phyloP scores from a whole-genome alignment of 2,113 vertebrate species.

The Chiloscyllium plagiosum region DNA sequence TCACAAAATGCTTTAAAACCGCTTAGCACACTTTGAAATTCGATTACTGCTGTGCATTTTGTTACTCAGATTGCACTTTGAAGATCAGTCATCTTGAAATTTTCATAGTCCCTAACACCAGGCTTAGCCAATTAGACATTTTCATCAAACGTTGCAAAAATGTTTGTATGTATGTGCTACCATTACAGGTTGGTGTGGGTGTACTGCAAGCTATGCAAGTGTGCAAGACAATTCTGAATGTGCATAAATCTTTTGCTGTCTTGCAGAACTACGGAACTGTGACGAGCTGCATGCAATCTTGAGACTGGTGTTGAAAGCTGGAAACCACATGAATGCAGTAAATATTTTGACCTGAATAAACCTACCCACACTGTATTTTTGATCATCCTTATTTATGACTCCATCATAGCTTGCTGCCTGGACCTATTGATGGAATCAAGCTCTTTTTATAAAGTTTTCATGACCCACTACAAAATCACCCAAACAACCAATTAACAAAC shows the following conservation, averaged over 20 bases:
- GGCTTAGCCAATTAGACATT: not conserved
- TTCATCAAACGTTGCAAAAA: not conserved
- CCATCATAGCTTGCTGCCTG: not conserved
- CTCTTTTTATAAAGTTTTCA: too few species aligned
- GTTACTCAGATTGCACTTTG: not conserved
- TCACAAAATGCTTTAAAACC: not conserved
- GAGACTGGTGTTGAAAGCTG: slow-evolving; percentile 64
- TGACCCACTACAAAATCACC: too few species aligned
- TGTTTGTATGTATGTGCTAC: not conserved
- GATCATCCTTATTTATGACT: not conserved
- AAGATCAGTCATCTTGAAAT: not conserved
- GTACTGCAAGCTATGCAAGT: not conserved
- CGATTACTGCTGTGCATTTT: not conserved
- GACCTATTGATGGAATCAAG: not conserved
- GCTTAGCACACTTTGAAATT: not conserved
- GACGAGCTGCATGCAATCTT: slow-evolving; percentile 65
- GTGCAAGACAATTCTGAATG: not conserved
- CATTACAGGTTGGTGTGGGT: not conserved
- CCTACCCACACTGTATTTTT: not conserved
- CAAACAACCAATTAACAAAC: too few species aligned
- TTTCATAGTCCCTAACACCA: not conserved
- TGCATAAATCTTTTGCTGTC: not conserved
- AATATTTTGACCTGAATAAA: not conserved
- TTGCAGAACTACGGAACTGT: slow-evolving; percentile 62
- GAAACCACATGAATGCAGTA: slow-evolving; percentile 67